phyloP scores from a whole-genome alignment of 2,888 invertebrate species.

The Lampropteryx suffumata region DNA sequence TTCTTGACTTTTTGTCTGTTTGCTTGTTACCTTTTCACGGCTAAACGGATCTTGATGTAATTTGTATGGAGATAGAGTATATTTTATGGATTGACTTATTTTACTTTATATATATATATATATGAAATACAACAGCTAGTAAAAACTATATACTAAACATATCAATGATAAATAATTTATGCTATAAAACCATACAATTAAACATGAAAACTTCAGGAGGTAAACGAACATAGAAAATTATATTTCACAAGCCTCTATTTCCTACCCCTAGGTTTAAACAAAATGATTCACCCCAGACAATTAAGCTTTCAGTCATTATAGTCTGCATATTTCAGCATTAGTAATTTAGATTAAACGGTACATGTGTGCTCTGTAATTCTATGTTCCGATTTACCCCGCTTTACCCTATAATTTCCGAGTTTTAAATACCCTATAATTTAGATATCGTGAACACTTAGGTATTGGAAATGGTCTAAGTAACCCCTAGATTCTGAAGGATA shows the following conservation, averaged over 20 bases:
- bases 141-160: too few species aligned
- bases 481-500: conserved; percentile 11
- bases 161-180: too few species aligned
- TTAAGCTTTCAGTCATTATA: conserved; percentile 26
- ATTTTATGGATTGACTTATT: too few species aligned
- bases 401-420: conserved; percentile 20
- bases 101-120: too few species aligned
- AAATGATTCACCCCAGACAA: conserved; percentile 26
- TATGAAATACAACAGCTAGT: too few species aligned
- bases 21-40: too few species aligned
- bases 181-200: not conserved
- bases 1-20: too few species aligned
- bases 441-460: conserved; percentile 23
- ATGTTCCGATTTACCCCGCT: conserved; percentile 23
- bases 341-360: conserved; percentile 32
- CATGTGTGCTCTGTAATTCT: conserved; percentile 17
- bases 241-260: conserved; percentile 5
- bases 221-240: conserved; percentile 7
- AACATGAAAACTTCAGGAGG: not conserved
- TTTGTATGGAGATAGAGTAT: too few species aligned
- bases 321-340: conserved; percentile 32
- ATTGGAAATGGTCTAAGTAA: conserved; percentile 15
- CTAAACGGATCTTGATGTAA: too few species aligned
- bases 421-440: conserved; percentile 17
- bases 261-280: conserved; percentile 18